Percentiles rank a stretch among this genome's conserved stretches.
phyloP scores from a whole-genome alignment of 2,888 invertebrate species.

The Pyrocoelia pectoralis region DNA sequence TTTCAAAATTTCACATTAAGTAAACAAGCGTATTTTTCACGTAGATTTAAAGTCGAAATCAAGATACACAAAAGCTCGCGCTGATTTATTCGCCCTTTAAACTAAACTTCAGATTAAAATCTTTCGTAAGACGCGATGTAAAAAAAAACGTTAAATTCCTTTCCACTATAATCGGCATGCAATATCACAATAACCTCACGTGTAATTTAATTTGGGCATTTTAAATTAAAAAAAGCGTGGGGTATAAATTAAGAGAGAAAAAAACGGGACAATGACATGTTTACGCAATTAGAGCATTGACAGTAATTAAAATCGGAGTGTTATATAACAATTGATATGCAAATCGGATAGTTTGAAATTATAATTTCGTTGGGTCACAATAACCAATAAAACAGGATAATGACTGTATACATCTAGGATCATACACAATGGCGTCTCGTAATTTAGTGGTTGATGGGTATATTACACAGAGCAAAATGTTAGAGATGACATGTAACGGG shows the following conservation, averaged over 20 bases:
- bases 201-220: neutral
- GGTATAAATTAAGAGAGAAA: no score
- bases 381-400: slow-evolving; percentile 1
- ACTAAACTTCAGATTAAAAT: neutral
- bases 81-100: neutral
- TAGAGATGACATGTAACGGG: no score
- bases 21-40: neutral
- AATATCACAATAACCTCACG: neutral
- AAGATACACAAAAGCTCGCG: neutral
- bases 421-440: neutral
- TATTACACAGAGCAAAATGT: no score
- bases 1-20: neutral
- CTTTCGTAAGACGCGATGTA: neutral
- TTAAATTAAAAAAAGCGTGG: neutral
- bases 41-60: neutral
- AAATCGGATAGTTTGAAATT: neutral
- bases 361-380: neutral
- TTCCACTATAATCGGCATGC: neutral
- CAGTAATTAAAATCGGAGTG: no score
- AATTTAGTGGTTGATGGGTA: neutral
- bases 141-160: neutral
- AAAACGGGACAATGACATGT: neutral
- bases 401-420: neutral
- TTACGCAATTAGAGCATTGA: no score
- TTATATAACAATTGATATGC: neutral